Conservation (phyloP, 2,797 vertebrate genomes). For the Lycodopsis pacificus region DNA sequence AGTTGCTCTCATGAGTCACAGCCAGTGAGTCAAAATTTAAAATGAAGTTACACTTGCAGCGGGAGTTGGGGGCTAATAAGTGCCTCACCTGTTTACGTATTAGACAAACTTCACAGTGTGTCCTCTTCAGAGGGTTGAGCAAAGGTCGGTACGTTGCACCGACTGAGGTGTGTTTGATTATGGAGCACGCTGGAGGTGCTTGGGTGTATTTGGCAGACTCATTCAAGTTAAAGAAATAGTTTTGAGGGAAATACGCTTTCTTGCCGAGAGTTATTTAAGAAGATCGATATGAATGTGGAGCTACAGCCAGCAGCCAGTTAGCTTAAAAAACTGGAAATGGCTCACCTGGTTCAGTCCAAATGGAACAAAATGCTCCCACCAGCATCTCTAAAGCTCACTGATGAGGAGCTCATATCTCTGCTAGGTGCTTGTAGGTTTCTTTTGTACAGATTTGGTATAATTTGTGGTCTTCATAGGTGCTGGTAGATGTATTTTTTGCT, state of each 20-base stretch:
- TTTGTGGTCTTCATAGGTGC: not conserved
- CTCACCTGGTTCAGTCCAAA: not conserved
- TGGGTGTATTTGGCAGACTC: slow-evolving; percentile 25
- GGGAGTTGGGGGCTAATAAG: slow-evolving; percentile 69
- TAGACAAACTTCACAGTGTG: slow-evolving; percentile 60
- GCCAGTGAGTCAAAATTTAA: slow-evolving; percentile 65
- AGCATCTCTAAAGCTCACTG: not conserved
- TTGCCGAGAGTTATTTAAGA: slow-evolving; percentile 2
- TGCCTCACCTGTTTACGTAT: slow-evolving; percentile 77
- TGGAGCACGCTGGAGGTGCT: slow-evolving; percentile 9
- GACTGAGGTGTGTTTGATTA: slow-evolving; percentile 36
- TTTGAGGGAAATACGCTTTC: slow-evolving; percentile 12
- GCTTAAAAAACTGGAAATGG: slow-evolving; percentile 10
- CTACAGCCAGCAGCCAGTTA: slow-evolving; percentile 1
- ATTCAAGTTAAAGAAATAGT: slow-evolving; percentile 7
- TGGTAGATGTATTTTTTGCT: not conserved
- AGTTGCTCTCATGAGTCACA: slow-evolving; percentile 69
- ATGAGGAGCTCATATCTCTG: not conserved
- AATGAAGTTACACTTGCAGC: slow-evolving; percentile 75
- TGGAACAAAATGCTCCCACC: not conserved
- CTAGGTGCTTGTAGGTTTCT: not conserved
- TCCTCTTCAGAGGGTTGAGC: slow-evolving; percentile 57
- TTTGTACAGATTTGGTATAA: too few species aligned
- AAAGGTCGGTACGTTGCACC: slow-evolving; percentile 42
- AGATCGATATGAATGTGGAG: not conserved